Base-by-base conservation (phyloP, 2,113 vertebrate species). In the Bucco capensis region DNA sequence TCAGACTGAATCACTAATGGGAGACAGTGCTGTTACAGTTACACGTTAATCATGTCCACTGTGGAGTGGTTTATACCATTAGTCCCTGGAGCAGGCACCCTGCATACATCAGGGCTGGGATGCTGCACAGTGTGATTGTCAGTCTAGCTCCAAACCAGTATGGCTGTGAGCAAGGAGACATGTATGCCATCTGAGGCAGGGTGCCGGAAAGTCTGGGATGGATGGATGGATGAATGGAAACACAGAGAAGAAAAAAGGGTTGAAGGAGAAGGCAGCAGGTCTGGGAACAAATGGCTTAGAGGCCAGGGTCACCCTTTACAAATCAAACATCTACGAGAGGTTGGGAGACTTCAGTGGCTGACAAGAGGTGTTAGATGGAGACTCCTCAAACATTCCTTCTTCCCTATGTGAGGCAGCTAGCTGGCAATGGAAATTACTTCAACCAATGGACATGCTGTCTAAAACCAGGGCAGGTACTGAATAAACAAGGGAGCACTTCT, bases 141-240 rank as follows among this genome's bases (percentile, higher is more conserved):
- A 22, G 12, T 6, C 9, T 54, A 49, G 16, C 22, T 87, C 44
- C 33, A 57, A 64, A 54, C 5, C 50, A 27, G 7, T 33, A 50
- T 28, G 84, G 27, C 24, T 31, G 11, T 56, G 27, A 15, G 12
- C 24, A 30, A 74, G 56, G 19, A 66, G 30, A 9, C 37, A 77
- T 6, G 0, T 0, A 16, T 0, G 0, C 30, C 40, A 60, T 2
- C 21, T 3, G 16, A 58, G 56, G 6, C 11, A 75, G 12, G 2
- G 2, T 5, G 3, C 3, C 28, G 3, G 19, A 19, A 71, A 77
- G 23, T 30, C 51, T 54, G 22, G 27, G 5, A 2, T 24, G 23
- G 5, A 2, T 23, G 23, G 5, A 2, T 23, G 50, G 12, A 6
- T n/a, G 6, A 8, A 10, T 42, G 35, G 12, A 58, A 90, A 35